Evolutionary conservation across 2,797 vertebrate genomes (phyloP), one percentile per base, ranked within the genome.

Genomic region (Hippocampus kuda): DNA sequence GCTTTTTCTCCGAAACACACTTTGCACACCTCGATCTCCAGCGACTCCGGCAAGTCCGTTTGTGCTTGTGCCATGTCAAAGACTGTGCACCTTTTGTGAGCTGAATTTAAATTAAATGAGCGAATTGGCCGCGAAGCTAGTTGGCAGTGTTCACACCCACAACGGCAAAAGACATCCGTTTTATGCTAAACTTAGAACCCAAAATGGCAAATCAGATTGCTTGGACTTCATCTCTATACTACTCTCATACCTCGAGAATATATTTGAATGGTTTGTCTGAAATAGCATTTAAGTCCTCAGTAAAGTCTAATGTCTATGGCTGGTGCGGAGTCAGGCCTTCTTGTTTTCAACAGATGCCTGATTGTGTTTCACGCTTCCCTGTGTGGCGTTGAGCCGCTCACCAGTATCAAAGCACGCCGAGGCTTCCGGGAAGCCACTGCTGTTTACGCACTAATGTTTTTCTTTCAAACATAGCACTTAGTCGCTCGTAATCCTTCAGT

Each of bases 291-390:
- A 34, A 34, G 18, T 38, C 15, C 16, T 38, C 59, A 20, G 6
- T 34, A 8, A 9, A 61, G 7, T 60, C 13, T 57, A 26, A 24
- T 10, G 1, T 3, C 57, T 20, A 30, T 8, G 57, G 13, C 38
- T 63, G 61, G 20, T 13, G 12, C 44, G 68, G 66, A 54, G 76
- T n/a, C 68, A 68, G 72, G 68, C 44, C 84, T 83, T 84, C 84
- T 84, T 76, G 89, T 87, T 85, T 87, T 87, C 84, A 91, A 92
- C 92, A 90, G 89, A 90, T 83, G 87, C 90, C 65, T 81, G 84
- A 89, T 92, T 93, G 91, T 92, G 86, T 87, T 89, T 80, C 34
- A 22, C 22, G 89, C 79, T 82, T 77, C 83, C 83, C 68, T 82
- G 90, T 91, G 89, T 89, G 91, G 89, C 88, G 85, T 85, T 76